Conservation (phyloP, 2,888 invertebrate genomes). For the Nezara viridula region DNA sequence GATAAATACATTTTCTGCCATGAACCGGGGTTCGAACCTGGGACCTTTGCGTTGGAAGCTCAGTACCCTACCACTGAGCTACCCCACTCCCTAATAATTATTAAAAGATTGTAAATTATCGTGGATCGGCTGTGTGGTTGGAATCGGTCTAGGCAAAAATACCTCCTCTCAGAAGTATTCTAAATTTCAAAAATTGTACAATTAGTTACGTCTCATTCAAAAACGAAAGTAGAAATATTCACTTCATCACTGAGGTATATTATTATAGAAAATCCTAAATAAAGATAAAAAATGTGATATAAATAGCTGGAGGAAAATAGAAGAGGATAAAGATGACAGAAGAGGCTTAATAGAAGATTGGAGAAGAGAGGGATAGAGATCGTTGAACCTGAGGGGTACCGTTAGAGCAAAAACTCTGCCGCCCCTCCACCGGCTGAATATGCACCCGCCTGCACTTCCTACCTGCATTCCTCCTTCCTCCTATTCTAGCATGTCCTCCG, state of each 20-base stretch:
- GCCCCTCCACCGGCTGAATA: slow-evolving; percentile 25
- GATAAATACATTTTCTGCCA: too few species aligned
- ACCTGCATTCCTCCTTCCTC: slow-evolving; percentile 30
- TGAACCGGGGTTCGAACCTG: too few species aligned
- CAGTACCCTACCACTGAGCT: too few species aligned
- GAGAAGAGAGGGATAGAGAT: slow-evolving; percentile 22
- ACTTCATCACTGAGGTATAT: neutral
- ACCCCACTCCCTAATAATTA: too few species aligned
- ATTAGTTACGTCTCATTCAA: too few species aligned
- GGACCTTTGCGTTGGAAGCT: too few species aligned
- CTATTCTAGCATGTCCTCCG: neutral
- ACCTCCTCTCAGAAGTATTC: too few species aligned
- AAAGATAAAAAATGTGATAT: neutral
- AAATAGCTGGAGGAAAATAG: neutral
- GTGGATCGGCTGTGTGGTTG: too few species aligned
- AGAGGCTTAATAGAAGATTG: neutral
- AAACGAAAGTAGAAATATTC: neutral
- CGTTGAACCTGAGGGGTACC: slow-evolving; percentile 35
- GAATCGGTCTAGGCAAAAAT: neutral
- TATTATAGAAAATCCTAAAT: neutral
- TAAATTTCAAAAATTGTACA: too few species aligned
- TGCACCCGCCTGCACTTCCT: slow-evolving; percentile 47
- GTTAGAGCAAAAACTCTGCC: slow-evolving; percentile 35
- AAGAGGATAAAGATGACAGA: slow-evolving; percentile 14
- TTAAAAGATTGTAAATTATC: too few species aligned